Evolutionary conservation across 2,888 invertebrate species (phyloP), one percentile per base, ranked within the genome.

Genomic region (Protophormia terraenovae): DNA sequence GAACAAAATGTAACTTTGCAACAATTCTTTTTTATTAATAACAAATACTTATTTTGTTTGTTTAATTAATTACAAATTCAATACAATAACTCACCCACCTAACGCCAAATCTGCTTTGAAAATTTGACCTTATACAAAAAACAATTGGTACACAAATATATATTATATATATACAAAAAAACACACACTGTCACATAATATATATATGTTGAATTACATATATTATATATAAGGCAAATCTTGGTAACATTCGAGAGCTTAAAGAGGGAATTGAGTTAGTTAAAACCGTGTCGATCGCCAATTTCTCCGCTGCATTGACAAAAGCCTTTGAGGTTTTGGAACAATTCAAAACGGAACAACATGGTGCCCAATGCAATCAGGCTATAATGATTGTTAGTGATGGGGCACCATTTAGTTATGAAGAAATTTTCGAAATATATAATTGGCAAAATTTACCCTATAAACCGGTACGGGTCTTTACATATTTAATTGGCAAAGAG

Each of bases 361-460:
- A 95, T 58, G 96, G 96, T 55, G 96, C 96, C 53, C 94, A 94
- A 88, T 97, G 97, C 92, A 98, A 97, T 93, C 96, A 98, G 94
- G 99, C 98, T 35, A 99, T 99, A 90, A 99, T 99, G 99, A 93
- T 99, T 88, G 96, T 99, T 88, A 99, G 99, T n/a, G 99, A 99
- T 93, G 99, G 99, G 27, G 98, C 99, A 16, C 98, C 99, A 58
- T 97, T 98, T 90, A 97, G 96, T 91, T 98, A 96, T 93, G 96
- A 97, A 91, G 97, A 98, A 90, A 95, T 98, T 78, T 99, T 99
- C 93, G 95, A 97, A 90, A 94, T 95, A 87, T 97, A 96, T 93
- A 99, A 99, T 93, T 97, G 97, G 97, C 94, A 94, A 29, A 94
- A 95, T 88, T 93, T 94, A 88, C 94, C 94, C 0, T 95, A 95